Evolutionary conservation across 2,888 invertebrate genomes (phyloP).

Genomic region (Hemaris fuciformis): DNA sequence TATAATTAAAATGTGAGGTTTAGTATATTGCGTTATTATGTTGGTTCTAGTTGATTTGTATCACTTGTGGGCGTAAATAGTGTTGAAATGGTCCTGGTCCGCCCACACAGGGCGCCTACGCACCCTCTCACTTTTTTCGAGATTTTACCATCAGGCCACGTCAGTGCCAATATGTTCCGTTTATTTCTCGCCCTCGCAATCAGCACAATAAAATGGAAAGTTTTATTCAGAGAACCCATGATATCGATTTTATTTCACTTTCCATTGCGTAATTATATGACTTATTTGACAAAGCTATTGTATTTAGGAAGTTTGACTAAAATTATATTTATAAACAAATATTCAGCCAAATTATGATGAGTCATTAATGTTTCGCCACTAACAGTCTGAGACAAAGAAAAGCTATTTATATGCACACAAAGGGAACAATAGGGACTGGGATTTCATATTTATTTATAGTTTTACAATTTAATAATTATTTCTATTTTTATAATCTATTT

Average conservation of each 20-base stretch:
- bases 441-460: not conserved
- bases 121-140: conserved; percentile 37
- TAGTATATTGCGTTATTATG: not conserved
- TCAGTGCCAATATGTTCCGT: conserved; percentile 24
- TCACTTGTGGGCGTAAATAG: not conserved
- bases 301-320: too few relatives aligned
- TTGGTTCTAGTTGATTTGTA: not conserved
- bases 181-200: conserved; percentile 22
- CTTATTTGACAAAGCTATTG: too few relatives aligned
- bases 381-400: too few relatives aligned
- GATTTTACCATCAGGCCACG: conserved; percentile 27
- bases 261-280: too few relatives aligned
- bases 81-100: not conserved
- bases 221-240: too few relatives aligned
- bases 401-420: not conserved
- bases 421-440: not conserved
- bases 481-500: not conserved
- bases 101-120: conserved; percentile 36
- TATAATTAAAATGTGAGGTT: too few relatives aligned
- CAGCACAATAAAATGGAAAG: too few relatives aligned
- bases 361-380: too few relatives aligned
- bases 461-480: not conserved
- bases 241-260: too few relatives aligned
- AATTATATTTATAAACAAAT: too few relatives aligned
- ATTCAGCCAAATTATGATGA: too few relatives aligned